Evolutionary conservation across 2,888 invertebrate species (phyloP).

Genomic region (Drosophila sordidula): DNA sequence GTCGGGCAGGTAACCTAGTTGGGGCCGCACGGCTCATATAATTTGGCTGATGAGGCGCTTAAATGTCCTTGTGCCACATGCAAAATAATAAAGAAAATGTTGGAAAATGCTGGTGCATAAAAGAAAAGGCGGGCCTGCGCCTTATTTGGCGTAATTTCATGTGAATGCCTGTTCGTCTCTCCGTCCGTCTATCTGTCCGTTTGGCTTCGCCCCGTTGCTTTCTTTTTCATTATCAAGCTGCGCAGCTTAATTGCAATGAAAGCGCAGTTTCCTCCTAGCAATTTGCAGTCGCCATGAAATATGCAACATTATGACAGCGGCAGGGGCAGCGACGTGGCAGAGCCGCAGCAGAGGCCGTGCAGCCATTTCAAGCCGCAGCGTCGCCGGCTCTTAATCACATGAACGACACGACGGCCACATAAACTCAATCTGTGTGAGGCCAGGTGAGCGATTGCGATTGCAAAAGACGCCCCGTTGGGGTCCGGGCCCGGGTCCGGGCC

Average conservation of each 20-base stretch:
- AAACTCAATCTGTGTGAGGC: slow-evolving; percentile 64
- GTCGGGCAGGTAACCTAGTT: slow-evolving; percentile 56
- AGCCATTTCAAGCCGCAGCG: slow-evolving; percentile 24
- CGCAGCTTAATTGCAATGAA: slow-evolving; percentile 76
- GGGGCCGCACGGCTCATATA: slow-evolving; percentile 34
- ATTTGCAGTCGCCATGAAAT: slow-evolving; percentile 68
- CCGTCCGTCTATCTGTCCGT: neutral
- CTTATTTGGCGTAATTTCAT: slow-evolving; percentile 38
- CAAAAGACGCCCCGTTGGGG: slow-evolving; percentile 11
- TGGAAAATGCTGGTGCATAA: slow-evolving; percentile 2
- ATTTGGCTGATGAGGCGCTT: slow-evolving; percentile 41
- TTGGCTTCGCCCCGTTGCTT: slow-evolving; percentile 1
- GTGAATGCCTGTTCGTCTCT: slow-evolving; percentile 5
- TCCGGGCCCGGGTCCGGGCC: no score
- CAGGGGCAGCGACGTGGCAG: slow-evolving; percentile 8
- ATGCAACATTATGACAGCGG: slow-evolving; percentile 56
- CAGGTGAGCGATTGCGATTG: slow-evolving; percentile 68
- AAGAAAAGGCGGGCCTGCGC: slow-evolving; percentile 12
- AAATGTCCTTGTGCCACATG: slow-evolving; percentile 71
- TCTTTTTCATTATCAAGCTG: slow-evolving; percentile 70
- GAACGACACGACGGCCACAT: slow-evolving; percentile 62
- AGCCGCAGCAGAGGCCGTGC: neutral
- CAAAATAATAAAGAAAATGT: slow-evolving; percentile 22
- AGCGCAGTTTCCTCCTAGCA: slow-evolving; percentile 70
- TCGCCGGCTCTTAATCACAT: slow-evolving; percentile 67